These are phyloP conservation scores for Parelbella ahira DNA, from an alignment of 2,888 invertebrate species.

Conservation along the genomic window DNA sequence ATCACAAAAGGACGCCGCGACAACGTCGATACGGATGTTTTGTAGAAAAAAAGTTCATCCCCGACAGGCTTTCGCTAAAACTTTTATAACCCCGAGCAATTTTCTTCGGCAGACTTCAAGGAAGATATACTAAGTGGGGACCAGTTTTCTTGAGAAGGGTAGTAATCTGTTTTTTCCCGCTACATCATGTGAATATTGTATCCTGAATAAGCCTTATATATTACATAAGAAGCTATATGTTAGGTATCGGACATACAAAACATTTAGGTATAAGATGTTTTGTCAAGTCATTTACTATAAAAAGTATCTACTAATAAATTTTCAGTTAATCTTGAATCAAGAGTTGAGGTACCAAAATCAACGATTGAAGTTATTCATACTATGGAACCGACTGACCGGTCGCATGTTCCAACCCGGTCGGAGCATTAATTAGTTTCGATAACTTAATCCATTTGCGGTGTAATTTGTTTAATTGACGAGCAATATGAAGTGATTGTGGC, in stretches of 20 bases:
- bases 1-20: conserved; percentile 14
- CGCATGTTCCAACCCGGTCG: not conserved
- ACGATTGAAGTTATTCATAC: conserved; percentile 1
- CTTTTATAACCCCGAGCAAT: conserved; percentile 11
- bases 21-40: conserved; percentile 14
- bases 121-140: conserved; percentile 2
- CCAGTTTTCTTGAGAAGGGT: not conserved
- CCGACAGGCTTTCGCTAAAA: conserved; percentile 2
- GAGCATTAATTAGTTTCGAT: conserved; percentile 17
- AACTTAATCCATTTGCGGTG: conserved; percentile 16
- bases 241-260: no score
- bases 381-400: not conserved
- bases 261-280: no score
- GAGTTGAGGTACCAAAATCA: conserved; percentile 1
- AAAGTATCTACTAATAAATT: not conserved
- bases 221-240: no score
- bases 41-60: conserved; percentile 18
- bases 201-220: no score
- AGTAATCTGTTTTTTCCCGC: conserved; percentile 10
- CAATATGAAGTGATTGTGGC: conserved; percentile 6
- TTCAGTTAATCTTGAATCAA: not conserved
- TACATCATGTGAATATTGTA: no score
- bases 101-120: conserved; percentile 12
- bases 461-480: conserved; percentile 11
- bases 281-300: no score